Evolutionary conservation across 2,797 vertebrate genomes (phyloP), one percentile per base, ranked within the genome.

Genomic region (Sternotherus odoratus): DNA sequence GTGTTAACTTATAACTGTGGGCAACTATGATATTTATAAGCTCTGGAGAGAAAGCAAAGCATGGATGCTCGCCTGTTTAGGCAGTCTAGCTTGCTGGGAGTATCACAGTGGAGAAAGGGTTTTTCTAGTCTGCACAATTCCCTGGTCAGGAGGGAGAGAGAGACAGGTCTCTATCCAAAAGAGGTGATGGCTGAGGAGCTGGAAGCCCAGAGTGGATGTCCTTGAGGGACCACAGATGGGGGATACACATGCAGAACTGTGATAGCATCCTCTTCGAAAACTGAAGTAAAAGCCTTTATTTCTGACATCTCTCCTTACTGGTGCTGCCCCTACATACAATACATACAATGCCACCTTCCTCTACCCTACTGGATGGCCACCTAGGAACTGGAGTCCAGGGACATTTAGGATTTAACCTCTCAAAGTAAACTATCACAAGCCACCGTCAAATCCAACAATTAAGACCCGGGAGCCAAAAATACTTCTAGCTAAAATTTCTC

Each of bases 341-440:
- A n/a, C 50, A 84, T 15, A 6, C 86, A 66, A 39, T 36, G 74
- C 8, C 12, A 69, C 19, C 7, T 43, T 0, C 0, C 19, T 69
- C 63, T 69, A 69, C 17, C 16, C 10, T 23, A 23, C 4, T 69
- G 21, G 63, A 39, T 69, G 17, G 33, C 33, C n/a, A 66, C n/a
- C 8, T n/a, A 21, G 60, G n/a, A 66, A 21, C 33, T n/a, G 13
- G 60, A 87, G 4, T 60, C n/a, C 13, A 46, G 69, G 80, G 79
- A 13, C 3, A 85, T 13, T 3, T 50, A 89, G 43, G 92, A 85
- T 2, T 2, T 9, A 85, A 8, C 8, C 21, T 79, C 28, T 87
- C 57, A 43, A 85, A 60, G 36, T 69, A 86, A 90, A 88, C 19
- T 75, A 49, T 63, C 83, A 13, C 66, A 87, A 46, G 49, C 49